A percentile compares a stretch with the other conserved stretches of the same genome.
Evolutionary conservation across 2,113 vertebrate species (phyloP).

Genomic region (Pteronura brasiliensis): DNA sequence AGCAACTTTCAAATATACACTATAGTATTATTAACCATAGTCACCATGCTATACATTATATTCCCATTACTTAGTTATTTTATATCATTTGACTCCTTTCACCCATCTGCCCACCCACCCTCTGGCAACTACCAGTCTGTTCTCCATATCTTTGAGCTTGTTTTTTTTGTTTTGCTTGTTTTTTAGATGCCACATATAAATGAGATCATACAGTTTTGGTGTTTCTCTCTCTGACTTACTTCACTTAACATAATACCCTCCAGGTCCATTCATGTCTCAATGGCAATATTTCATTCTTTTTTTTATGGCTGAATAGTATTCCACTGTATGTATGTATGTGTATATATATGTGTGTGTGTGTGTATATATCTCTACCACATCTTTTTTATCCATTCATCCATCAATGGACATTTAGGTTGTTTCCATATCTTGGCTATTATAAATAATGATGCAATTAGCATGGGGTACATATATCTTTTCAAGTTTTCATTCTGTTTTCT

Average conservation of each 20-base stretch:
- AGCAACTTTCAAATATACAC: not conserved
- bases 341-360: too few species aligned
- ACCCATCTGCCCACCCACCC: not conserved
- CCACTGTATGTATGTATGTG: not conserved
- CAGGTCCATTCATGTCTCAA: not conserved
- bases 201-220: not conserved
- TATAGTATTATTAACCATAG: not conserved
- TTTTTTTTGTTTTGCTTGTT: not conserved
- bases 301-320: not conserved
- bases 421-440: not conserved
- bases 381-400: not conserved
- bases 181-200: not conserved
- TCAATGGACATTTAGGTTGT: not conserved
- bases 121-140: not conserved
- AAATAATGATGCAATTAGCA: not conserved
- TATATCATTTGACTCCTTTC: not conserved
- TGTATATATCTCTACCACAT: not conserved
- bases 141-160: not conserved
- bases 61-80: not conserved
- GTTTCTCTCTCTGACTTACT: not conserved
- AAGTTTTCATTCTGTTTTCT: not conserved
- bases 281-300: not conserved
- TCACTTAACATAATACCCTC: not conserved
- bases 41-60: not conserved
- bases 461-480: not conserved